phyloP scores from a whole-genome alignment of 1,140 invertebrate genomes.

The Leptinotarsa undecemlineata region DNA sequence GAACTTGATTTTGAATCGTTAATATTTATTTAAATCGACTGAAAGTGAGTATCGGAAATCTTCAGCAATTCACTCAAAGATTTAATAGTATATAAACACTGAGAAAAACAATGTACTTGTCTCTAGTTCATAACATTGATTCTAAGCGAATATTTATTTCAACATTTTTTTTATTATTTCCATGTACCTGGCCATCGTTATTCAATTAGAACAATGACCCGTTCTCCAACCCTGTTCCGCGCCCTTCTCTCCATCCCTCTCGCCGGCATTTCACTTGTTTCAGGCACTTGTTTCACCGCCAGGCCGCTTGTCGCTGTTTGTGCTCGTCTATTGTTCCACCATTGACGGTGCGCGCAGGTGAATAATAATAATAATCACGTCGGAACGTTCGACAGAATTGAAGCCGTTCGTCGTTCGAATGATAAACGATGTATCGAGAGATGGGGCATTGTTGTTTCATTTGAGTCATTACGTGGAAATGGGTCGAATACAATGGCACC shows the following conservation, averaged over 20 bases:
- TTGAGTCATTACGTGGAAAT: neutral
- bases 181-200: too few relatives aligned
- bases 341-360: neutral
- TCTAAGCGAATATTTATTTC: too few relatives aligned
- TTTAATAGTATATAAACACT: too few relatives aligned
- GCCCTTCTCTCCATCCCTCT: neutral
- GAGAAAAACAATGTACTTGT: too few relatives aligned
- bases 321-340: neutral
- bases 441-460: neutral
- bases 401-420: neutral
- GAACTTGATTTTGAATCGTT: too few relatives aligned
- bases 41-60: too few relatives aligned
- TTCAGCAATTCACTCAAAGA: too few relatives aligned
- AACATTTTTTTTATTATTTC: too few relatives aligned
- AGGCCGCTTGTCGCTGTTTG: neutral
- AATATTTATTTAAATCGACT: too few relatives aligned
- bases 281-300: conserved; percentile 4
- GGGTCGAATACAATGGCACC: neutral
- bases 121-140: too few relatives aligned
- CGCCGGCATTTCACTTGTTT: neutral
- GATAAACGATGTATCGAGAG: conserved; percentile 7
- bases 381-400: conserved; percentile 7
- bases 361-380: neutral
- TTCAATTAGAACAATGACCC: too few relatives aligned
- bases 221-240: too few relatives aligned